Percentiles rank a stretch among this genome's conserved stretches.
phyloP scores from a whole-genome alignment of 1,140 invertebrate genomes.

The Drosophila biarmipes region DNA sequence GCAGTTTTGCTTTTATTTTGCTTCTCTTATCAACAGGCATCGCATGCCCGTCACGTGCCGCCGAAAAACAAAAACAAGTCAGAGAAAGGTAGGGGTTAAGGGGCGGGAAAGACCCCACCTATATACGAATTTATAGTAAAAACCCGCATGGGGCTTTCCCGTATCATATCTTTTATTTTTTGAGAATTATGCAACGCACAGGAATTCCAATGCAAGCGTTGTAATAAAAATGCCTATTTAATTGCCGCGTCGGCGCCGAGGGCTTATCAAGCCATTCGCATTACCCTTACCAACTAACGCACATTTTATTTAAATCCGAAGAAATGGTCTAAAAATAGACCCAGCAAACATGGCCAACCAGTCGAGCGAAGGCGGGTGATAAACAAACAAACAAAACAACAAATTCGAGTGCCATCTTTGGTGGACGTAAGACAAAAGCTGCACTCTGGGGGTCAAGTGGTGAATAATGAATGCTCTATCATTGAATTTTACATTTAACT shows the following conservation, averaged over 20 bases:
- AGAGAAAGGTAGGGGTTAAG: slow-evolving; percentile 20
- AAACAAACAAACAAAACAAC: slow-evolving; percentile 37
- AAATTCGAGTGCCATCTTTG: slow-evolving; percentile 37
- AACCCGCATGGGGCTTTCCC: slow-evolving; percentile 46
- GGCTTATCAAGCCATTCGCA: slow-evolving; percentile 60
- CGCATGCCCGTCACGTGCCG: slow-evolving; percentile 73
- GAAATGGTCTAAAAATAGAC: slow-evolving; percentile 77
- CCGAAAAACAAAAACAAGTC: slow-evolving; percentile 3
- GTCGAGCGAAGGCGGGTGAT: slow-evolving; percentile 29
- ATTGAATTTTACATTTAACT: background rate
- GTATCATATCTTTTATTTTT: slow-evolving; percentile 25
- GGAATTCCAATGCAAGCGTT: slow-evolving; percentile 61
- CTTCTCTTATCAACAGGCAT: slow-evolving; percentile 56
- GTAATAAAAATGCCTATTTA: slow-evolving; percentile 74
- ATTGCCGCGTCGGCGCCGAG: slow-evolving; percentile 66
- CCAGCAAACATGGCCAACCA: slow-evolving; percentile 30
- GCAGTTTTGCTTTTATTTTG: slow-evolving; percentile 17
- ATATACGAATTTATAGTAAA: slow-evolving; percentile 2
- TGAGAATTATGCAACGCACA: slow-evolving; percentile 68
- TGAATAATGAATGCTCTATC: slow-evolving; percentile 23
- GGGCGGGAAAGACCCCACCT: slow-evolving; percentile 9
- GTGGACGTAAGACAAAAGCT: slow-evolving; percentile 34
- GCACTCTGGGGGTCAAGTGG: background rate
- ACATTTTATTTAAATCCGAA: slow-evolving; percentile 75
- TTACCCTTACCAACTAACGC: slow-evolving; percentile 56